phyloP scores from a whole-genome alignment of 2,888 invertebrate species.

The Stenodera caucasica region DNA sequence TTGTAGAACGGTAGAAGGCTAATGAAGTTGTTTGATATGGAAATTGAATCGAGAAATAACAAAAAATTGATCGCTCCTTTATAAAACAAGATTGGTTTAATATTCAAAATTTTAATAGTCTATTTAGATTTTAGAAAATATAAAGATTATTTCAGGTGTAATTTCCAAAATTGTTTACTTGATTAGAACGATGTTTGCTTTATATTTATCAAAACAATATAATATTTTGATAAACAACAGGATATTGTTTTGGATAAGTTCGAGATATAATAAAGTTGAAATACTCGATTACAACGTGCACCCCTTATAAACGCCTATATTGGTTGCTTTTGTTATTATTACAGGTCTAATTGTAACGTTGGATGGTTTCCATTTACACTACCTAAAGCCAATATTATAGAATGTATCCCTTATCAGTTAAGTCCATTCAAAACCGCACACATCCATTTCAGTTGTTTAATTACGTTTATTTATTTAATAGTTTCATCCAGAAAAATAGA shows the following conservation, averaged over 20 bases:
- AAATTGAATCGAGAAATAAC: neutral
- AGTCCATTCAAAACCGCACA: constrained; percentile 17
- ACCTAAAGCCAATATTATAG: constrained; percentile 11
- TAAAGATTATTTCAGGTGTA: constrained; percentile 2
- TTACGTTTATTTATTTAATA: neutral
- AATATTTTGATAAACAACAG: constrained; percentile 24
- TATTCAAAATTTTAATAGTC: neutral
- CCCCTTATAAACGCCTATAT: constrained; percentile 6
- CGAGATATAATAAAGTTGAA: constrained; percentile 16
- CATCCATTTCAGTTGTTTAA: neutral
- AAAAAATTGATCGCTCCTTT: neutral
- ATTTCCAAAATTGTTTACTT: constrained; percentile 15
- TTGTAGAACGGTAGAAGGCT: neutral
- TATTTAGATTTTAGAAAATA: neutral
- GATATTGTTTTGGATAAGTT: constrained; percentile 19
- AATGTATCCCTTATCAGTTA: constrained; percentile 17
- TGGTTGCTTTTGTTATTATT: constrained; percentile 16
- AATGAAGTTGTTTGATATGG: neutral
- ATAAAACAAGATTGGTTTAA: neutral
- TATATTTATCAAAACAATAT: constrained; percentile 11
- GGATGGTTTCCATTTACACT: constrained; percentile 20
- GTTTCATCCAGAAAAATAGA: neutral
- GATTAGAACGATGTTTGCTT: constrained; percentile 18
- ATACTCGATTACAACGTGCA: constrained; percentile 10
- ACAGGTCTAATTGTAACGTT: constrained; percentile 26